These are phyloP conservation scores for Ellobius talpinus DNA, from an alignment of 2,113 vertebrate genomes.

Conservation along the genomic window DNA sequence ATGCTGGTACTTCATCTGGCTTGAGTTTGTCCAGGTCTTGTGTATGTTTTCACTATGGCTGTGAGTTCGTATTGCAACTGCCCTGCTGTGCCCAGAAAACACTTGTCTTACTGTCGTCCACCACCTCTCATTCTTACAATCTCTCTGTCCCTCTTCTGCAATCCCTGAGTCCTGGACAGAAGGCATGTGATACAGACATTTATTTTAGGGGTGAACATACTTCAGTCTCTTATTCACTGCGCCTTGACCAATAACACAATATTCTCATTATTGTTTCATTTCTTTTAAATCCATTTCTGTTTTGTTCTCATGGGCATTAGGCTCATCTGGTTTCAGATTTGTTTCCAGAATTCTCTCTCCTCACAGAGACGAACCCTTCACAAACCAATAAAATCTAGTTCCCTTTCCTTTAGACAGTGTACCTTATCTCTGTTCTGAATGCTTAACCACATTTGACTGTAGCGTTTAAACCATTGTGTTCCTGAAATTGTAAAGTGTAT, in stretches of 20 bases:
- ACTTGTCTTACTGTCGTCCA: not conserved
- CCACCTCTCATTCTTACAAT: not conserved
- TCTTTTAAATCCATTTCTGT: not conserved
- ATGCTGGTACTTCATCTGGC: not conserved
- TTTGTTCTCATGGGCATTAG: not conserved
- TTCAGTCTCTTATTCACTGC: not conserved
- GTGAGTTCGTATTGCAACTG: not conserved
- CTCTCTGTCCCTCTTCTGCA: not conserved
- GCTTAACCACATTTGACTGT: not conserved
- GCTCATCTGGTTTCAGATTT: not conserved
- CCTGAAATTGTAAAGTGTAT: not conserved
- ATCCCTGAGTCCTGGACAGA: not conserved
- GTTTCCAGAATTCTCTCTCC: not conserved
- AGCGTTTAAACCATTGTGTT: conserved; percentile 13
- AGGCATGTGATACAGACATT: not conserved
- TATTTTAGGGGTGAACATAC: not conserved
- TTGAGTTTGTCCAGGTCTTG: not conserved
- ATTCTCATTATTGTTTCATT: no score
- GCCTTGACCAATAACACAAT: not conserved
- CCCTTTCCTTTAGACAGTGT: not conserved
- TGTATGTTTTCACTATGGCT: not conserved
- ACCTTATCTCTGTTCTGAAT: conserved; percentile 26
- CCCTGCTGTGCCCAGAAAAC: not conserved
- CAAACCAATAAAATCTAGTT: not conserved
- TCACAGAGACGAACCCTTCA: not conserved